Evolutionary conservation across 2,888 invertebrate genomes (phyloP).

Genomic region (Rhodophaea formosa): DNA sequence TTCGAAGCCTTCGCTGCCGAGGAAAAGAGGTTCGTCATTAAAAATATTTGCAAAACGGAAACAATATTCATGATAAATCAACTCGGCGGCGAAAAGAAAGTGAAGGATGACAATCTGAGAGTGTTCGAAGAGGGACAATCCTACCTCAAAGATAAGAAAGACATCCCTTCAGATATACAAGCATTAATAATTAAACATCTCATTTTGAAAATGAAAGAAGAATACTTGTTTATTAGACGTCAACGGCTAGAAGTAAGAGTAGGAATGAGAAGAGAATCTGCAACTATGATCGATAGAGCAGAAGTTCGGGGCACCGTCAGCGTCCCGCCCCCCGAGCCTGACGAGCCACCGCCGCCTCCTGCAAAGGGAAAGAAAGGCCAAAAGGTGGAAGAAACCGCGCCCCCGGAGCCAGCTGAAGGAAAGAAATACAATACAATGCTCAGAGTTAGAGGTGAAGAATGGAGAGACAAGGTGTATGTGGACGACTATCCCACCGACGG

Average conservation of each 20-base stretch:
- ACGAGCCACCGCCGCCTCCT: slow-evolving; percentile 31
- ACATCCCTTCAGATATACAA: slow-evolving; percentile 63
- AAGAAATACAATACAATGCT: slow-evolving; percentile 74
- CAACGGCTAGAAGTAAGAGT: slow-evolving; percentile 61
- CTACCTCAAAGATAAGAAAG: slow-evolving; percentile 63
- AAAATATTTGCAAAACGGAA: slow-evolving; percentile 72
- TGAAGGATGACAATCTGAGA: slow-evolving; percentile 60
- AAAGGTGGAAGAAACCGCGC: slow-evolving; percentile 35
- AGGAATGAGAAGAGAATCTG: slow-evolving; percentile 61
- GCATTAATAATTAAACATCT: slow-evolving; percentile 69
- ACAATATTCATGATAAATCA: slow-evolving; percentile 75
- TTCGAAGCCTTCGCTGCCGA: slow-evolving; percentile 63
- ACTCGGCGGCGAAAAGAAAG: slow-evolving; percentile 67
- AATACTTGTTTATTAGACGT: slow-evolving; percentile 63
- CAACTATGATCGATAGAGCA: slow-evolving; percentile 55
- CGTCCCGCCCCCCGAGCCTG: slow-evolving; percentile 37
- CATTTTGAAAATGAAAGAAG: slow-evolving; percentile 70
- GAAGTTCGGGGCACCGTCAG: slow-evolving; percentile 61
- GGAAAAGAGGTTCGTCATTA: slow-evolving; percentile 69
- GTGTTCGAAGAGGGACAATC: slow-evolving; percentile 70
- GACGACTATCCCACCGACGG: slow-evolving; percentile 78
- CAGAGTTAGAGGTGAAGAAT: slow-evolving; percentile 77
- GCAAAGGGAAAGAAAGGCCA: slow-evolving; percentile 47
- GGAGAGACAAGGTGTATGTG: slow-evolving; percentile 76
- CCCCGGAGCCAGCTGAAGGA: slow-evolving; percentile 45